Evolutionary conservation across 1,140 invertebrate genomes (phyloP).

Genomic region (Antheraea mylitta): DNA sequence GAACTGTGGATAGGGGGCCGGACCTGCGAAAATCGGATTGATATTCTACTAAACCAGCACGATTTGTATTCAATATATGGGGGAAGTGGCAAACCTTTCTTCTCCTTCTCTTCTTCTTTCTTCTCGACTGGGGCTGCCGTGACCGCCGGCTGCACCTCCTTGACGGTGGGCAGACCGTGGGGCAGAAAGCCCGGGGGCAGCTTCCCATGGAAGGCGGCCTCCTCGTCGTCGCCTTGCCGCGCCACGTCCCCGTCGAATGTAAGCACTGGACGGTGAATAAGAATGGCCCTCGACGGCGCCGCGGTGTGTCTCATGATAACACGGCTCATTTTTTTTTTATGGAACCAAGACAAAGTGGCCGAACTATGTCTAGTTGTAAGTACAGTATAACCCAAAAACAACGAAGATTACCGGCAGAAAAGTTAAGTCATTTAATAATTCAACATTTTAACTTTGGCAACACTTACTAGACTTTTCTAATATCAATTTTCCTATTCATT

Average conservation of each 20-base stretch:
- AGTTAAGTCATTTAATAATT: no score
- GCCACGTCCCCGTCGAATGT: slow-evolving; percentile 94
- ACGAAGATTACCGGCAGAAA: no score
- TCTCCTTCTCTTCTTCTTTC: slow-evolving; percentile 83
- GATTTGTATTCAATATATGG: no score
- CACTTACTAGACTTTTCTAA: neutral
- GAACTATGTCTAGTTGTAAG: no score
- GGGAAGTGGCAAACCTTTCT: slow-evolving; percentile 48
- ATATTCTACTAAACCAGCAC: no score
- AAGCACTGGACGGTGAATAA: slow-evolving; percentile 98
- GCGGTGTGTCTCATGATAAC: slow-evolving; percentile 19
- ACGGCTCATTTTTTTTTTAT: slow-evolving; percentile 7
- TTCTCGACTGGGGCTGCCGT: slow-evolving; percentile 88
- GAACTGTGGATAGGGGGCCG: no score
- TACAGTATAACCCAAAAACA: no score
- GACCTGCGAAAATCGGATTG: no score
- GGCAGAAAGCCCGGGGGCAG: slow-evolving; percentile 94
- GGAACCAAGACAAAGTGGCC: no score
- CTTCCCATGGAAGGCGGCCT: slow-evolving; percentile 89
- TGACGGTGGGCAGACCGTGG: slow-evolving; percentile 95
- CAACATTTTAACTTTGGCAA: slow-evolving; percentile 11
- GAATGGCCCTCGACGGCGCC: slow-evolving; percentile 72
- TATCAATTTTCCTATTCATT: neutral
- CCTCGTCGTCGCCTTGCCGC: slow-evolving; percentile 96
- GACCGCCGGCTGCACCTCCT: slow-evolving; percentile 95